Base-by-base conservation (phyloP, 2,888 invertebrate species). In the Apotomis turbidana region DNA sequence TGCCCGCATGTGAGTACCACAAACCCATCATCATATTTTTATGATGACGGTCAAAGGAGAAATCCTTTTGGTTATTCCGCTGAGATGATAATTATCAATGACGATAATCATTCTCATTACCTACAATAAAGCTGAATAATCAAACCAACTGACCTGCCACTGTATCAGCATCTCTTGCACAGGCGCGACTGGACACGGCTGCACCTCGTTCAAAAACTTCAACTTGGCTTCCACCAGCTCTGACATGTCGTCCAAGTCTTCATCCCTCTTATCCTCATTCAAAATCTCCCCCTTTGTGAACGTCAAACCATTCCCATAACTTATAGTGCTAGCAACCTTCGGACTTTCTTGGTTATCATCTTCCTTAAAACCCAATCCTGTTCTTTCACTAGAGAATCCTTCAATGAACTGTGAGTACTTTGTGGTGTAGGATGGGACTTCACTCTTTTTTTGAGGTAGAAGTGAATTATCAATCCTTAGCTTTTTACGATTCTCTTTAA, bases 81-180 rank as follows among this genome's bases (percentile, higher is more conserved):
- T 27, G 27, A 27, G 27, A 27, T 27, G 27, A 27, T 27, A 27
- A 27, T 27, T 2, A 2, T 27, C 2, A 27, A 27, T 27, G 27
- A 27, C 27, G 27, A 27, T 27, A 27, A 27, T 27, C 27, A 27
- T 27, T 27, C 27, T 27, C 27, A 27, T 27, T 27, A 27, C 27
- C 27, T 27, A 27, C 27, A 27, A 27, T 27, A 27, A 27, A 27
- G 27, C 27, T 2, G 27, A 27, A 27, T 41, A 68, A 44, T 15
- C 1, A 3, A 60, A 41, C 15, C 70, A 67, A 71, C 81, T 83
- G 74, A 94, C 95, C 94, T 95, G 94, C 87, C 94, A 86, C 80
- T 95, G 94, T 78, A 94, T 92, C 74, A 92, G 81, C 92, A 95
- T 93, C 78, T 93, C 91, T 77, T 94, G 94, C 49, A 95, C 90